These are phyloP conservation scores for Rhynchomys soricoides DNA, from an alignment of 2,113 vertebrate genomes.

Conservation along the genomic window DNA sequence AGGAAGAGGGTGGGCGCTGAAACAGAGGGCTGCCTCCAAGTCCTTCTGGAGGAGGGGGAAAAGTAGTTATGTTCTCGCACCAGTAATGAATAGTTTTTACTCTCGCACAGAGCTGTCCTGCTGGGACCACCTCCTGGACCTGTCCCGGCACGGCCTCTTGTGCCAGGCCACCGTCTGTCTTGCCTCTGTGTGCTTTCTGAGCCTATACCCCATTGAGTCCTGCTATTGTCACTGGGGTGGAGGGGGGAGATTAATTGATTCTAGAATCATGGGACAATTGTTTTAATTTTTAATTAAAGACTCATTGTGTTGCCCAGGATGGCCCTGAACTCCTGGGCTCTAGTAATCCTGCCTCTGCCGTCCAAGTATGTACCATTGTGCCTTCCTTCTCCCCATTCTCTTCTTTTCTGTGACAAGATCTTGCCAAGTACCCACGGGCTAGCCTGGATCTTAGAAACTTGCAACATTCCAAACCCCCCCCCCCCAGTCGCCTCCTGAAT, in stretches of 20 bases:
- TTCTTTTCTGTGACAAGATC: not conserved
- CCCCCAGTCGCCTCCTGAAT: too few relatives aligned
- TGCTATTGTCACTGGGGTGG: not conserved
- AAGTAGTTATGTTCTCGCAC: not conserved
- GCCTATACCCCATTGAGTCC: not conserved
- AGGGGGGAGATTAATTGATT: too few relatives aligned
- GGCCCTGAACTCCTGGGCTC: not conserved
- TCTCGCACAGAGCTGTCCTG: rapidly evolving
- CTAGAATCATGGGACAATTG: not conserved
- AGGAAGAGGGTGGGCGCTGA: conserved; percentile 6
- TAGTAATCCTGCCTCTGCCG: not conserved
- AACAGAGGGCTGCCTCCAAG: not conserved
- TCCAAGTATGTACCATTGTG: not conserved
- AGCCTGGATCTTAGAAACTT: not conserved
- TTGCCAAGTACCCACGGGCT: too few relatives aligned
- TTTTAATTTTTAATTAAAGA: not conserved
- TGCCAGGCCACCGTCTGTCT: not conserved
- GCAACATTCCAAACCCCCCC: not conserved
- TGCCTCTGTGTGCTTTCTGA: not conserved
- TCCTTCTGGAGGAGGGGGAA: not conserved
- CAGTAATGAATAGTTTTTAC: too few relatives aligned
- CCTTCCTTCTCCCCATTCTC: too few relatives aligned
- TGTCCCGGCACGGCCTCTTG: not conserved
- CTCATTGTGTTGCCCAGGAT: not conserved
- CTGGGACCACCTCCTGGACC: not conserved